Evolutionary conservation across 2,113 vertebrate genomes (phyloP).

Genomic region (Pipa parva): DNA sequence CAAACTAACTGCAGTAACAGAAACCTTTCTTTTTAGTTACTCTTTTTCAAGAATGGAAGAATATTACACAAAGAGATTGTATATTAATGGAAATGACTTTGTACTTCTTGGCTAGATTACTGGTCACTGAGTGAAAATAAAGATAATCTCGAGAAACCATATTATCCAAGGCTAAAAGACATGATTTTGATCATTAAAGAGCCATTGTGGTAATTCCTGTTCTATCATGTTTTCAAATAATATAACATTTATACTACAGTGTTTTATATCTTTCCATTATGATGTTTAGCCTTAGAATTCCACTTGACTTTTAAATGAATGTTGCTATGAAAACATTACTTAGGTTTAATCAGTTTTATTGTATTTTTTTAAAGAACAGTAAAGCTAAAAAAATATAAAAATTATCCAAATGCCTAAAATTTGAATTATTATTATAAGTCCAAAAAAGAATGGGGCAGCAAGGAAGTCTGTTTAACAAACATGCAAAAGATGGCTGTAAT

Average conservation of each 20-base stretch:
- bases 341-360: too few relatives aligned
- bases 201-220: conserved; percentile 78
- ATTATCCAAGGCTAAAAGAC: conserved; percentile 74
- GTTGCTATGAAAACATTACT: too few relatives aligned
- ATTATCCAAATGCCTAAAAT: too few relatives aligned
- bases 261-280: conserved; percentile 51
- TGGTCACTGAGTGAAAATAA: conserved; percentile 75
- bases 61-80: conserved; percentile 79
- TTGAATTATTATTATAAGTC: too few relatives aligned
- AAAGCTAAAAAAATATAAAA: too few relatives aligned
- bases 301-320: too few relatives aligned
- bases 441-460: too few relatives aligned
- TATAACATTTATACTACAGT: too few relatives aligned
- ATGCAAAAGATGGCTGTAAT: too few relatives aligned
- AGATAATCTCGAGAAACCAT: conserved; percentile 73
- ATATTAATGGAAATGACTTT: conserved; percentile 77
- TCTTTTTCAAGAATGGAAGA: conserved; percentile 80
- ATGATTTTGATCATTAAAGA: conserved; percentile 83
- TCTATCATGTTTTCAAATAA: conserved; percentile 72
- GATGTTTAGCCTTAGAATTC: conserved; percentile 62
- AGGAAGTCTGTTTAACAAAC: too few relatives aligned
- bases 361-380: too few relatives aligned
- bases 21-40: conserved; percentile 82
- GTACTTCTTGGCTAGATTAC: conserved; percentile 69
- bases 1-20: conserved; percentile 84